Conservation (phyloP, 2,797 vertebrate genomes). For the Scomberomorus guttatus region DNA sequence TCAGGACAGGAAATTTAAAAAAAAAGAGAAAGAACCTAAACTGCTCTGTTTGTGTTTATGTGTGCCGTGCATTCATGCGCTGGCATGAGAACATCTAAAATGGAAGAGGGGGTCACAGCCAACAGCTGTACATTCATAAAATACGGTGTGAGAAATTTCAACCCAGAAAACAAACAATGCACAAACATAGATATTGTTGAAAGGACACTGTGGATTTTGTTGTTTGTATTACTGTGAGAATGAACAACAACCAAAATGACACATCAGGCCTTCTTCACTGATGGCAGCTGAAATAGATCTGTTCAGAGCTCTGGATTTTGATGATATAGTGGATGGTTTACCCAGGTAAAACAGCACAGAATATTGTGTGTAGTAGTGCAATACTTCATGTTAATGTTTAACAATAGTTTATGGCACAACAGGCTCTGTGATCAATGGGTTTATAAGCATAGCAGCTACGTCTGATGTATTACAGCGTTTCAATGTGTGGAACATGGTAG, state of each 20-base stretch:
- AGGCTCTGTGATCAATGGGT: neutral
- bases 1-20: neutral
- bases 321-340: neutral
- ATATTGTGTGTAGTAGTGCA: neutral
- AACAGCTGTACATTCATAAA: neutral
- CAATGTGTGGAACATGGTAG: neutral
- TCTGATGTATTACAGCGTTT: neutral
- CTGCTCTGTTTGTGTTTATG: neutral
- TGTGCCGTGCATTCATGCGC: too few relatives aligned
- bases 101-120: neutral
- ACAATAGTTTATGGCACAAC: too few relatives aligned
- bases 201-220: neutral
- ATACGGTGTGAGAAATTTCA: conserved; percentile 13
- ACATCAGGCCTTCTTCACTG: neutral
- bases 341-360: neutral
- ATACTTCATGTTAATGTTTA: neutral
- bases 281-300: neutral
- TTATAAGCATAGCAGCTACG: conserved; percentile 1
- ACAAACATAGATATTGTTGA: neutral
- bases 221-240: neutral
- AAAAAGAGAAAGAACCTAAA: neutral
- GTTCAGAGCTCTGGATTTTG: neutral
- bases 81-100: conserved; percentile 4
- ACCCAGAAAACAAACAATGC: neutral
- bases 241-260: too few relatives aligned